Evolutionary conservation across 2,113 vertebrate genomes (phyloP).

Genomic region (Podarcis muralis): DNA sequence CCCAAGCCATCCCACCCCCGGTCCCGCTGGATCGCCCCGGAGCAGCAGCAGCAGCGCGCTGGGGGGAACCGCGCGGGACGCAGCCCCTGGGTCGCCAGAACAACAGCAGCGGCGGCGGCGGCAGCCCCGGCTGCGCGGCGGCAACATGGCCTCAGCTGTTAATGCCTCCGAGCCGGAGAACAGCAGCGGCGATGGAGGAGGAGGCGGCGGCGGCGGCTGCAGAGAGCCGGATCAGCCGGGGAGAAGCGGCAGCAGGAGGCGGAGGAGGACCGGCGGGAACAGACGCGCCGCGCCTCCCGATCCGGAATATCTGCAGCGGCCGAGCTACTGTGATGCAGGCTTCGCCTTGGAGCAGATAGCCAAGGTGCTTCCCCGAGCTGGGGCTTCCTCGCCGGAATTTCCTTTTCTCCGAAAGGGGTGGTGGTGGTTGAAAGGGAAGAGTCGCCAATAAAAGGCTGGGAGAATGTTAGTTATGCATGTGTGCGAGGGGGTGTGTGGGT

Average conservation of each 20-base stretch:
- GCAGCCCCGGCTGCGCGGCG: slow-evolving; percentile 72
- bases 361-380: slow-evolving; percentile 82
- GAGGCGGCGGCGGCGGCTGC: slow-evolving; percentile 73
- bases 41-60: slow-evolving; percentile 55
- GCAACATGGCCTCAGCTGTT: slow-evolving; percentile 97
- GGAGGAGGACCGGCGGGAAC: slow-evolving; percentile 71
- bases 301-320: slow-evolving; percentile 94
- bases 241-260: slow-evolving; percentile 68
- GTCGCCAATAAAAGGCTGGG: slow-evolving; percentile 60
- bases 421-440: slow-evolving; percentile 24
- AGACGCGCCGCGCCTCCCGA: slow-evolving; percentile 80
- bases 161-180: slow-evolving; percentile 86
- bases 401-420: slow-evolving; percentile 48
- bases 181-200: slow-evolving; percentile 54
- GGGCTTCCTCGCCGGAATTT: slow-evolving; percentile 30
- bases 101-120: slow-evolving; percentile 73
- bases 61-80: slow-evolving; percentile 73
- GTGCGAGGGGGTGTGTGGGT: slow-evolving; percentile 28
- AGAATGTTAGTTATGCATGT: slow-evolving; percentile 49
- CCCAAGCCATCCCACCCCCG: slow-evolving; percentile 73
- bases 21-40: slow-evolving; percentile 46
- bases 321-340: slow-evolving; percentile 95
- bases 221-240: slow-evolving; percentile 84
- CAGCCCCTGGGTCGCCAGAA: slow-evolving; percentile 63
- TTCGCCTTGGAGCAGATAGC: slow-evolving; percentile 95